Percentiles rank a stretch among this genome's conserved stretches.
These are phyloP conservation scores for Peromyscus leucopus DNA, from an alignment of 2,113 vertebrate genomes.

Conservation along the genomic window DNA sequence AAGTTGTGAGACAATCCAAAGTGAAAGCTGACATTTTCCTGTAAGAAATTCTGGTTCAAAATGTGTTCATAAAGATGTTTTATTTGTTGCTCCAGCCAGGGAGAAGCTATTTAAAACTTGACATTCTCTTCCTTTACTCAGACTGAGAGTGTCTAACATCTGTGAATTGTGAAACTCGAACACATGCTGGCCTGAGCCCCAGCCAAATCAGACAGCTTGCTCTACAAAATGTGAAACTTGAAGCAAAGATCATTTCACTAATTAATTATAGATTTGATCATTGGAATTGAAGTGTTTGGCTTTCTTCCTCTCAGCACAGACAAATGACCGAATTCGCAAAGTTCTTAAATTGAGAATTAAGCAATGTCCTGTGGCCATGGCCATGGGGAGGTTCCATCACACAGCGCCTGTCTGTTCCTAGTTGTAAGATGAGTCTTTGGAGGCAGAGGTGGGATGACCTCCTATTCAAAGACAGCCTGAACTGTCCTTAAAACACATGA, in stretches of 20 bases:
- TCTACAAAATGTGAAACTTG: slow-evolving; percentile 75
- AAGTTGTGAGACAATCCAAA: slow-evolving; percentile 71
- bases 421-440: neutral
- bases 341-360: slow-evolving; percentile 9
- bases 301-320: slow-evolving; percentile 54
- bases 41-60: slow-evolving; percentile 84
- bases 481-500: neutral
- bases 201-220: slow-evolving; percentile 87
- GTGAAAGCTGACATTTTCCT: slow-evolving; percentile 79
- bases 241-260: slow-evolving; percentile 80
- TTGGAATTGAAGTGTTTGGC: slow-evolving; percentile 58
- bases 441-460: neutral
- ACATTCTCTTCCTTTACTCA: slow-evolving; percentile 90
- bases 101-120: slow-evolving; percentile 92
- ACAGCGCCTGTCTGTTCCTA: neutral
- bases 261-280: slow-evolving; percentile 81
- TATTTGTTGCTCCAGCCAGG: slow-evolving; percentile 87
- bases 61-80: slow-evolving; percentile 88
- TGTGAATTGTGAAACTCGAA: slow-evolving; percentile 91
- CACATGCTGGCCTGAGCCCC: slow-evolving; percentile 83
- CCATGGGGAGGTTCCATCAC: neutral
- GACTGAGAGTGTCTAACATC: slow-evolving; percentile 90
- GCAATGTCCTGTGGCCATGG: neutral
- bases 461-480: neutral
- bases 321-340: slow-evolving; percentile 27